phyloP scores from a whole-genome alignment of 2,888 invertebrate species.

The Gordius sp. region DNA sequence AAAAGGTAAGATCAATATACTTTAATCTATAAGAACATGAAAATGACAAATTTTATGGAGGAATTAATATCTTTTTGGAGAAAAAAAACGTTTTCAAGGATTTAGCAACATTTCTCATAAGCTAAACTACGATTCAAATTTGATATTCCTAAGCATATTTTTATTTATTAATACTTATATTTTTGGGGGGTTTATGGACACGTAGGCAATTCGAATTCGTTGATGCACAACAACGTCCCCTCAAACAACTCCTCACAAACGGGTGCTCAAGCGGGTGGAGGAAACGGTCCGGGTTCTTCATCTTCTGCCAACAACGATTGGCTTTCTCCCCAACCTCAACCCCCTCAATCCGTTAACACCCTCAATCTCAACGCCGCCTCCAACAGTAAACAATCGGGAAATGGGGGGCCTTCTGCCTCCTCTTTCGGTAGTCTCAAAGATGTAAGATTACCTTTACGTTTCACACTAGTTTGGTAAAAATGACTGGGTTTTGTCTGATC shows the following conservation, averaged over 20 bases:
- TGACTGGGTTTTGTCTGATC: no score
- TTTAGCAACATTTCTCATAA: background rate
- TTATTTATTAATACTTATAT: background rate
- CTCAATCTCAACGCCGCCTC: background rate
- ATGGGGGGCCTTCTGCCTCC: background rate
- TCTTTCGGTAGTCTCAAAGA: no score
- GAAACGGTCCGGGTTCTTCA: background rate
- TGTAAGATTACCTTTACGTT: no score
- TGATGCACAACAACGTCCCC: slow-evolving; percentile 1
- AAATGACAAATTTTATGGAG: no score
- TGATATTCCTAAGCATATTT: background rate
- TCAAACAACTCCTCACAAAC: background rate
- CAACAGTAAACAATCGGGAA: background rate
- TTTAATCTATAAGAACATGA: no score
- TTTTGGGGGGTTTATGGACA: background rate
- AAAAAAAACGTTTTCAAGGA: no score
- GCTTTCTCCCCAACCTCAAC: background rate
- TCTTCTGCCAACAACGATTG: slow-evolving; percentile 1
- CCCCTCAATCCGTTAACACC: background rate
- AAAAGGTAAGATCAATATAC: no score
- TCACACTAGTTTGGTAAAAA: no score
- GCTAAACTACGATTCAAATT: background rate
- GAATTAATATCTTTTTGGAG: no score
- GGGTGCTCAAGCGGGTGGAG: background rate
- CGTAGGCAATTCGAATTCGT: background rate